phyloP scores from a whole-genome alignment of 2,888 invertebrate genomes.

The Chymomyza caudatula region DNA sequence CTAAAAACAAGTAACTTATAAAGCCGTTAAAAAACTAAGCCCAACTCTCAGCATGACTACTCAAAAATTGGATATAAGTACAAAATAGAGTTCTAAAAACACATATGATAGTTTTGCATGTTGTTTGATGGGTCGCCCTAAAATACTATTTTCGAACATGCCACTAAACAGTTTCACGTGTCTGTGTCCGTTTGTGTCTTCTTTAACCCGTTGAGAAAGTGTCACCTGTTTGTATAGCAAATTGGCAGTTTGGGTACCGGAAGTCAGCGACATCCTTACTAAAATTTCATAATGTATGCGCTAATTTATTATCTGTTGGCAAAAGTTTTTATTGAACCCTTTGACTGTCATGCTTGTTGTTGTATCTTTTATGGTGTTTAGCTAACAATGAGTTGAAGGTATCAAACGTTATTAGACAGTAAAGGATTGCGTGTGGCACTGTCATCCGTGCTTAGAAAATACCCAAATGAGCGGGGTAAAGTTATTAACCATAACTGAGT shows the following conservation, averaged over 20 bases:
- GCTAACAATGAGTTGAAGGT: not conserved
- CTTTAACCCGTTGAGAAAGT: slow-evolving; percentile 57
- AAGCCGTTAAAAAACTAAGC: slow-evolving; percentile 50
- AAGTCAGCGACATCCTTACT: slow-evolving; percentile 55
- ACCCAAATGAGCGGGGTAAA: not conserved
- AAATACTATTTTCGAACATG: slow-evolving; percentile 38
- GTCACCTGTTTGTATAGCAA: slow-evolving; percentile 55
- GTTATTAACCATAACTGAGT: not conserved
- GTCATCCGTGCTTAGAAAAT: not conserved
- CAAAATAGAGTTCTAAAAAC: not conserved
- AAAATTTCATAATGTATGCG: slow-evolving; percentile 67
- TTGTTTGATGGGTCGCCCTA: not conserved
- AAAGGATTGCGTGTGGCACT: not conserved
- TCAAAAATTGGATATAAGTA: slow-evolving; percentile 20
- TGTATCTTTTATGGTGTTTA: slow-evolving; percentile 15
- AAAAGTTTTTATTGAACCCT: slow-evolving; percentile 67
- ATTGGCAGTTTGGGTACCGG: slow-evolving; percentile 57
- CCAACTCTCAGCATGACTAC: slow-evolving; percentile 49
- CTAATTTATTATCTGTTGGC: slow-evolving; percentile 73
- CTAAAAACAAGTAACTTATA: slow-evolving; percentile 24
- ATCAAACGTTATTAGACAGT: not conserved
- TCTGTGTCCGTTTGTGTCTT: slow-evolving; percentile 23
- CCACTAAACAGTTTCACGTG: slow-evolving; percentile 15
- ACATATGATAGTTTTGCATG: not conserved
- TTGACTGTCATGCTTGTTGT: slow-evolving; percentile 31